Percentiles rank a stretch among this genome's conserved stretches.
Conservation (phyloP, 37 sponge, comb jelly and placozoan species). For the Petrosia ficiformis region DNA sequence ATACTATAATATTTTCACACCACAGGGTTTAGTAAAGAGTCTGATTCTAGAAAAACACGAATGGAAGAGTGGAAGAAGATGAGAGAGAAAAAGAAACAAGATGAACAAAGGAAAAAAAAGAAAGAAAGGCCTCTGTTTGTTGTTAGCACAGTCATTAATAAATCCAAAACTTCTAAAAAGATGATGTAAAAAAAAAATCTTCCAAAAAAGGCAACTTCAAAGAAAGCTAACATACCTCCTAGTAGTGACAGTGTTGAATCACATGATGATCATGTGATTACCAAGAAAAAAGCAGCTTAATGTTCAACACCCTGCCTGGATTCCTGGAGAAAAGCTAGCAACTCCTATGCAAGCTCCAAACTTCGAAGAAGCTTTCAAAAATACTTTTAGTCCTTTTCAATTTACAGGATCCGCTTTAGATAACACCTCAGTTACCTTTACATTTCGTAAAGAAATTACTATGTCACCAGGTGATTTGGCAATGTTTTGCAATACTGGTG, state of each 20-base stretch:
- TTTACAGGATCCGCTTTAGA: neutral
- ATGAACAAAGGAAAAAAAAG: neutral
- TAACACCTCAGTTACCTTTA: neutral
- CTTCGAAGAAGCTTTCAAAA: slow-evolving; percentile 24
- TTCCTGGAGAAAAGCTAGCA: slow-evolving; percentile 3
- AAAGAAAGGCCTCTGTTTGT: slow-evolving; percentile 15
- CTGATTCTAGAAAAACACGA: neutral
- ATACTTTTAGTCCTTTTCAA: slow-evolving; percentile 5
- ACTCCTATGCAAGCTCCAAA: neutral
- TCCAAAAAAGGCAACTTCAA: slow-evolving; percentile 1
- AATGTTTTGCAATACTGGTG: no score
- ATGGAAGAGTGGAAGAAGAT: slow-evolving; percentile 39
- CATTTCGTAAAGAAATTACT: neutral
- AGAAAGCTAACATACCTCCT: neutral
- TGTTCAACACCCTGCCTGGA: slow-evolving; percentile 46
- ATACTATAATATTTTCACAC: no score
- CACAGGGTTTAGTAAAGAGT: neutral
- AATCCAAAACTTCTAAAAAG: neutral
- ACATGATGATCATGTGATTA: neutral
- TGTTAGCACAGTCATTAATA: neutral
- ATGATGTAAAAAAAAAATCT: neutral
- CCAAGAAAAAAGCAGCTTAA: no score
- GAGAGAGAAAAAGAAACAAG: slow-evolving; percentile 27
- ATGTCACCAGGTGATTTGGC: no score
- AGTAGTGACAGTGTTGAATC: neutral